Base-by-base conservation (phyloP, 2,888 invertebrate species). In the Parnassius apollo region DNA sequence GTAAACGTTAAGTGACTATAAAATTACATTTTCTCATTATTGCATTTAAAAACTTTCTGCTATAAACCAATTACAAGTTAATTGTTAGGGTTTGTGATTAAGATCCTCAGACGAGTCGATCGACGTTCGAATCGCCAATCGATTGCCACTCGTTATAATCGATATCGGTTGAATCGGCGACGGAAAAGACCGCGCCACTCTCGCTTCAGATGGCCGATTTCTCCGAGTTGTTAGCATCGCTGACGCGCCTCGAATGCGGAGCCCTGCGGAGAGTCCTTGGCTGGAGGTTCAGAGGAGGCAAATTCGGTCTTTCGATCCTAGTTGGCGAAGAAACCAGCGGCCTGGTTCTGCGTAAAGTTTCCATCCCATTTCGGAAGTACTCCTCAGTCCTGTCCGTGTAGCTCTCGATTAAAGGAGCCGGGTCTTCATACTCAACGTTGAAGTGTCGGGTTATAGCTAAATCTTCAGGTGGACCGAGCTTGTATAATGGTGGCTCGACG, bases 351-450 rank as follows among this genome's bases (percentile, higher is more conserved):
- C 93, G 85, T 2, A 93, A 78, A 0, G 91, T 92, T 1, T 90
- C 91, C 74, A 90, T 83, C 13, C 89, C 91, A 57, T 79, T 86
- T 2, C 88, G 75, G 73, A 93, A 87, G 70, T 90, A 90, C 50
- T 91, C 91, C 56, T 90, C 89, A 0, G 86, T 86, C 61, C 90
- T 76, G 46, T 91, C 91, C 65, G 94, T 94, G 84, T 95, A 96
- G 73, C 93, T 95, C 72, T 96, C 96, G 77, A 95, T 95, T 59
- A 95, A 78, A 0, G 96, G 94, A 1, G 95, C 95, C 3, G 96
- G 95, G 74, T 96, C 96, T 81, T 96, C 96, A 78, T 95, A 95
- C 71, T 97, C 96, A 57, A 96, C 96, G 81, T 96, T 96, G 81
- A 96, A 94, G 81, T 96, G 96, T 44, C 95, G 94, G 62, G 95